Percentiles rank a stretch among this genome's conserved stretches.
phyloP scores from a whole-genome alignment of 2,113 vertebrate genomes.

The Anas platyrhynchos region DNA sequence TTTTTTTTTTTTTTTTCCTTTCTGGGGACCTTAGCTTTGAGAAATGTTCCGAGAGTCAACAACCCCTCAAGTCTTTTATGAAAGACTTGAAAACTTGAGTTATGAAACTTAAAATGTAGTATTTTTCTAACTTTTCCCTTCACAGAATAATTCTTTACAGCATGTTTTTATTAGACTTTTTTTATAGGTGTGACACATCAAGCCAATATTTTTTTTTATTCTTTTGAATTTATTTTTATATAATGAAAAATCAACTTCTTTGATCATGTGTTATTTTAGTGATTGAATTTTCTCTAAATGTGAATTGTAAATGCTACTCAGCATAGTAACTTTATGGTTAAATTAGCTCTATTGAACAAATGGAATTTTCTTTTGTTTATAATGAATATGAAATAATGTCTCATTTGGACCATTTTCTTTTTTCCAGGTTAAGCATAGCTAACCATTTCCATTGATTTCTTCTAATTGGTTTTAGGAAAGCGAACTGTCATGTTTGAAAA shows the following conservation, averaged over 20 bases:
- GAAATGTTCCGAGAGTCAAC: neutral
- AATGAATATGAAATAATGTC: neutral
- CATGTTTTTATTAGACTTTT: neutral
- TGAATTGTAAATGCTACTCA: neutral
- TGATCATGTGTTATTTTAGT: neutral
- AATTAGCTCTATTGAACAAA: neutral
- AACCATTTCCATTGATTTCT: neutral
- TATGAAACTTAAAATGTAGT: neutral
- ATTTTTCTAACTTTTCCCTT: neutral
- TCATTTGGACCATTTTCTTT: neutral
- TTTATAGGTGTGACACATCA: neutral
- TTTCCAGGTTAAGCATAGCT: neutral
- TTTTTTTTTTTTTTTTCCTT: neutral
- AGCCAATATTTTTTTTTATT: neutral
- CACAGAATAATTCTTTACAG: neutral
- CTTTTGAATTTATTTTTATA: neutral
- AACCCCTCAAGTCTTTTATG: neutral
- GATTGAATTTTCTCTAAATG: neutral
- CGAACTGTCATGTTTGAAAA: conserved; percentile 79
- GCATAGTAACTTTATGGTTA: neutral
- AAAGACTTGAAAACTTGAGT: neutral
- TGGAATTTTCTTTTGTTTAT: neutral
- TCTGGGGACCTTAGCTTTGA: neutral
- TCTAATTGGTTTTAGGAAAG: conserved; percentile 78
- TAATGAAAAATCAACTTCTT: neutral